Conservation (phyloP, 1,140 invertebrate genomes). For the Drosophila sucinea region DNA sequence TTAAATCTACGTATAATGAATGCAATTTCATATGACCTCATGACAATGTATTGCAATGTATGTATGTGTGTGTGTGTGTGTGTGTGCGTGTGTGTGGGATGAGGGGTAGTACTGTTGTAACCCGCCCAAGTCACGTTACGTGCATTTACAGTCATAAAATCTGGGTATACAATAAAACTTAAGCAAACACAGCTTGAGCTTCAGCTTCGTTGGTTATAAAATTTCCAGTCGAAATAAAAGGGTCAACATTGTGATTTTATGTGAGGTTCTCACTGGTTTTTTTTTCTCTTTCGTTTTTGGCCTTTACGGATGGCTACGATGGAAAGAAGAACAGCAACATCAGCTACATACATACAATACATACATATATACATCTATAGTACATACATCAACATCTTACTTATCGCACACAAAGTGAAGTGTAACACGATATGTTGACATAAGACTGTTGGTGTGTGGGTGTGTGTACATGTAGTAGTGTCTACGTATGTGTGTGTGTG, state of each 20-base stretch:
- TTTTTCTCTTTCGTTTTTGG: conserved; percentile 1
- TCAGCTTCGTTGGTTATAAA: conserved; percentile 45
- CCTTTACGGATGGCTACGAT: neutral
- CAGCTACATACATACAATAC: conserved; percentile 1
- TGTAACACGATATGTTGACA: conserved; percentile 69
- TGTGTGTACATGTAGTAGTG: conserved; percentile 10
- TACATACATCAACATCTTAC: conserved; percentile 48
- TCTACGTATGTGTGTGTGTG: conserved; percentile 15
- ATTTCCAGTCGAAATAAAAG: conserved; percentile 64
- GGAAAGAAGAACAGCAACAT: conserved; percentile 2
- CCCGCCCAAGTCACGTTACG: conserved; percentile 28
- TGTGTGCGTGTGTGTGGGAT: conserved; percentile 30
- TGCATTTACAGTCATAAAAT: conserved; percentile 56
- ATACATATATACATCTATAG: neutral
- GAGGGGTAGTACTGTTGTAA: conserved; percentile 16
- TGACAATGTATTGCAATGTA: too few relatives aligned
- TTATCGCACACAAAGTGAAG: conserved; percentile 61
- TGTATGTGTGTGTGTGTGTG: conserved; percentile 30
- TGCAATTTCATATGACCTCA: conserved; percentile 31
- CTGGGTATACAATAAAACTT: conserved; percentile 64
- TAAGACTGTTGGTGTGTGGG: conserved; percentile 24
- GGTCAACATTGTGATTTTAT: conserved; percentile 66
- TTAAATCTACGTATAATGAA: conserved; percentile 5
- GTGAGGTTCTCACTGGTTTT: conserved; percentile 21
- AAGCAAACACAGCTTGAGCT: conserved; percentile 53